Evolutionary conservation across 2,113 vertebrate genomes (phyloP).

Genomic region (Sorex fumeus): DNA sequence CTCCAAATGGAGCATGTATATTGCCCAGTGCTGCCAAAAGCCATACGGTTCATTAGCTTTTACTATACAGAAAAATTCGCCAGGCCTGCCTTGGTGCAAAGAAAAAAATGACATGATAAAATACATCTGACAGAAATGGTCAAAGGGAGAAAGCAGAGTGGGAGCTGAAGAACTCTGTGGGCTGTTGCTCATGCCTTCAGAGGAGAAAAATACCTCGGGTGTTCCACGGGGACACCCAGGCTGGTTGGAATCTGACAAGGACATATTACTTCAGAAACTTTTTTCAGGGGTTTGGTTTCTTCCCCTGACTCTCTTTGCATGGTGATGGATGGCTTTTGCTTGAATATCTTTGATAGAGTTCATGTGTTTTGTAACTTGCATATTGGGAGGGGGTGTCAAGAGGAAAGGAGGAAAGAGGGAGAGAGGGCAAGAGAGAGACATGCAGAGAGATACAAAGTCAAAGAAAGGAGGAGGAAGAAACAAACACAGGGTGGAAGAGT

Average conservation of each 20-base stretch:
- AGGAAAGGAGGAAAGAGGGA: background rate
- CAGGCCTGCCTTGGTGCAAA: conserved; percentile 82
- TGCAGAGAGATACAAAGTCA: background rate
- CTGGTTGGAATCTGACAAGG: conserved; percentile 71
- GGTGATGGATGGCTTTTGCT: conserved; percentile 55
- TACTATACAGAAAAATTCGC: conserved; percentile 86
- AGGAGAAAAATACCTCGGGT: conserved; percentile 34
- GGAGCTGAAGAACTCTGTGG: conserved; percentile 72
- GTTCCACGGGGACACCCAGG: background rate
- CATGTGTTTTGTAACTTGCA: conserved; percentile 61
- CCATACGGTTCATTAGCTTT: conserved; percentile 87
- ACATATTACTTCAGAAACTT: conserved; percentile 65
- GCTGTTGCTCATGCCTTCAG: conserved; percentile 75
- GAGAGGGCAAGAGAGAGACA: background rate
- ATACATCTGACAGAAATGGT: conserved; percentile 85
- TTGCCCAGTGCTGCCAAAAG: conserved; percentile 84
- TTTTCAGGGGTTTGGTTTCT: conserved; percentile 67
- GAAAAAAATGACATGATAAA: conserved; percentile 85
- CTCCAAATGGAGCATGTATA: conserved; percentile 87
- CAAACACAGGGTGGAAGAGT: background rate
- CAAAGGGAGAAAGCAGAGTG: conserved; percentile 81
- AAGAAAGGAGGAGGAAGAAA: too few species aligned
- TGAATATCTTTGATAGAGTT: conserved; percentile 54
- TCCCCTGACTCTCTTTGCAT: conserved; percentile 47
- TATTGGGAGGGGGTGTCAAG: background rate